Base-by-base conservation (phyloP, 2,113 vertebrate species). In the Micronycteris hirsuta region DNA sequence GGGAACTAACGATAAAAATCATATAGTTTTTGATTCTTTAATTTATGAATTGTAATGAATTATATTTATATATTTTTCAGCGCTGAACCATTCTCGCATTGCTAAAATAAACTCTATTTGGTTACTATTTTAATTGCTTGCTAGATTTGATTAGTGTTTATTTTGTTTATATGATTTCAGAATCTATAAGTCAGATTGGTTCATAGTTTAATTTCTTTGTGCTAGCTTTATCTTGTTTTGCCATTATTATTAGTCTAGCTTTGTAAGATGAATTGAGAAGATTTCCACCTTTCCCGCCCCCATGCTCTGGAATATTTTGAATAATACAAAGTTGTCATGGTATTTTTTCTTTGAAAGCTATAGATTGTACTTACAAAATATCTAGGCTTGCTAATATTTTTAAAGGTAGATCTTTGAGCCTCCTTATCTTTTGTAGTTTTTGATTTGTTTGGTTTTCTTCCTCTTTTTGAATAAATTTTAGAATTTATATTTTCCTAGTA, bases 111-210 rank as follows among this genome's bases (percentile, higher is more conserved):
- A 80, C n/a, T 92, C 54, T 58, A 38, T 80, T 95, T 89, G 16
- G 33, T 86, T 85, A 80, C 36, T 84, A n/a, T 95, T 91, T 95
- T 83, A 83, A 92, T 78, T 67, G 65, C 11, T 95, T 83, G 14
- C 4, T 90, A 36, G 16, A 84, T 90, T 95, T 36, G 17, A 61
- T 86, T 95, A 47, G 33, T 36, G 81, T 92, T 36, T 86, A 38
- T 74, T 92, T 89, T 73, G 9, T 88, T 88, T 70, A 82, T 26
- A 4, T 63, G 20, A 67, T 63, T 84, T 93, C 47, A 86, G 33
- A 70, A 49, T 92, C 38, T 82, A 15, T 56, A 78, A 93, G 31
- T 43, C 63, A 85, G 14, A 91, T 45, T 82, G 49, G 24, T 33
- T 36, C 5, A 71, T 33, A 54, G 19, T 87, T 96, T 93, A 47